phyloP scores from a whole-genome alignment of 2,113 vertebrate genomes.

The Hiodon alosoides region DNA sequence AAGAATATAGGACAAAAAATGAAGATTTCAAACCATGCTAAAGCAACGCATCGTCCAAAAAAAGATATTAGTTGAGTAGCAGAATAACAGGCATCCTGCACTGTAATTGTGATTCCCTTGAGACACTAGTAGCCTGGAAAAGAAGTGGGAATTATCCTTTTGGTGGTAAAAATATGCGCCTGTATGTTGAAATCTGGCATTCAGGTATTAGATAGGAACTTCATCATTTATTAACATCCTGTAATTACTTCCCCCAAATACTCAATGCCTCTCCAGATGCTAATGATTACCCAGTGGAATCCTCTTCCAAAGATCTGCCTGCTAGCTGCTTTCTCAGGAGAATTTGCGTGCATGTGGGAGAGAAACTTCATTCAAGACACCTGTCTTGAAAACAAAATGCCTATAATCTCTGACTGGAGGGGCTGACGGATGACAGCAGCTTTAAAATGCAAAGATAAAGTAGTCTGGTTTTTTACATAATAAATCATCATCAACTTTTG shows the following conservation, averaged over 20 bases:
- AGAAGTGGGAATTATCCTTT: too few relatives aligned
- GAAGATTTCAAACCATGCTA: too few relatives aligned
- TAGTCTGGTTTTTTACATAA: too few relatives aligned
- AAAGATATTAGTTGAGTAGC: too few relatives aligned
- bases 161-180: too few relatives aligned
- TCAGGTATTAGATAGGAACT: neutral
- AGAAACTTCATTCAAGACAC: neutral
- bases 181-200: neutral
- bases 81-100: too few relatives aligned
- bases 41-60: neutral
- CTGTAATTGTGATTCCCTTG: too few relatives aligned
- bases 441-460: too few relatives aligned
- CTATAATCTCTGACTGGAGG: too few relatives aligned
- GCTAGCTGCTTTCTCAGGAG: neutral
- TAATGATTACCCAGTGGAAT: neutral
- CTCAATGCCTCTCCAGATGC: neutral
- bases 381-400: neutral
- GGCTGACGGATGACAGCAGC: too few relatives aligned
- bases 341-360: neutral
- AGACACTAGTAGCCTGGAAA: neutral
- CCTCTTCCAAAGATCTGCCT: neutral
- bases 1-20: neutral
- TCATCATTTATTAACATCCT: constrained; percentile 12
- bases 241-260: constrained; percentile 14
- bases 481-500: too few relatives aligned